Evolutionary conservation across 2,113 vertebrate genomes (phyloP).

Genomic region (Cyanistes caeruleus): DNA sequence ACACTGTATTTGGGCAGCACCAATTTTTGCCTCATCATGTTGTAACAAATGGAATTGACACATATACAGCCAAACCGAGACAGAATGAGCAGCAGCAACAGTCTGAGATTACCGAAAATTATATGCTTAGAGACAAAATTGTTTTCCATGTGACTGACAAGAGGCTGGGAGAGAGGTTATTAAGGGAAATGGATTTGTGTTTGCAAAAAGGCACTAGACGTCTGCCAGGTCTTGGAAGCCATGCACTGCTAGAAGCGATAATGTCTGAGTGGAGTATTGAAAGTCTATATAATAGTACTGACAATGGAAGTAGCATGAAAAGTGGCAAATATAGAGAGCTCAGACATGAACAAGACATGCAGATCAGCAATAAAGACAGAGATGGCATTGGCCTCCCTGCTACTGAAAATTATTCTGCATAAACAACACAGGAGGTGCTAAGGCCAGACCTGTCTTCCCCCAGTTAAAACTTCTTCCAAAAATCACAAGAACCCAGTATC

Average conservation of each 20-base stretch:
- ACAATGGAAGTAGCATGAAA: not conserved
- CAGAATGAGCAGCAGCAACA: not conserved
- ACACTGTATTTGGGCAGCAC: not conserved
- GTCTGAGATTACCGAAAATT: constrained; percentile 32
- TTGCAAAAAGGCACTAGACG: constrained; percentile 1
- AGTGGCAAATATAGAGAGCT: not conserved
- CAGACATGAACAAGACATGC: not conserved
- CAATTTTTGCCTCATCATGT: not conserved
- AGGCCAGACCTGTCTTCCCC: not conserved
- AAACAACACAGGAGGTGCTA: not conserved
- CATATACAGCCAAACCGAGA: not conserved
- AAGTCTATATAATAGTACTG: not conserved
- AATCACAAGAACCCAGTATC: not conserved
- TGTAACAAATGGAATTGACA: constrained; percentile 16
- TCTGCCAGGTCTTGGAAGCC: not conserved
- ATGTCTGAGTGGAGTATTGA: not conserved
- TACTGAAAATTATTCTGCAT: not conserved
- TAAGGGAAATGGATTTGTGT: not conserved
- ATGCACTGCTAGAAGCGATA: not conserved
- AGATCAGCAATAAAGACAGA: not conserved
- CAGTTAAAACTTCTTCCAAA: not conserved
- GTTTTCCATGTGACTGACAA: constrained; percentile 22
- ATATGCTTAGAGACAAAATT: constrained; percentile 34
- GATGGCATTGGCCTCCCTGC: fast-evolving
- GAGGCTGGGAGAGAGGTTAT: constrained; percentile 25